Evolutionary conservation across 2,888 invertebrate genomes (phyloP).

Genomic region (Embidobia sp.): DNA sequence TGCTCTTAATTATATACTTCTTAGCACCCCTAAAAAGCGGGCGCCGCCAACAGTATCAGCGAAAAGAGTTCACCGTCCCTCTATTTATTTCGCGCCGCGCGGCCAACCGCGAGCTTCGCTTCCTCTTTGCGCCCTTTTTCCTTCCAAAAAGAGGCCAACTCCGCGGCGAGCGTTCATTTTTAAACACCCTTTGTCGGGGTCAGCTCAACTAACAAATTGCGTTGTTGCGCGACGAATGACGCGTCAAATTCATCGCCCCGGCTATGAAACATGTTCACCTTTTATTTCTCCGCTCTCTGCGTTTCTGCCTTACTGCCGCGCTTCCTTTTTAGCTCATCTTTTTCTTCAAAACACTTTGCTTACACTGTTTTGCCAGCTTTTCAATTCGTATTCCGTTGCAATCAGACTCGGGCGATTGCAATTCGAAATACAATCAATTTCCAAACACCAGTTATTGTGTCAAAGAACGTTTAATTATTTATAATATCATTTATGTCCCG

Average conservation of each 20-base stretch:
- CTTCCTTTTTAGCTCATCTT: too few relatives aligned
- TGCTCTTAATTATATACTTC: slow-evolving; percentile 55
- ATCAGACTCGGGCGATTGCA: too few relatives aligned
- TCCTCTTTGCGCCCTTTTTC: neutral
- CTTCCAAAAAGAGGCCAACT: slow-evolving; percentile 1
- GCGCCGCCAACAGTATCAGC: slow-evolving; percentile 23
- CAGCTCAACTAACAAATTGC: slow-evolving; percentile 14
- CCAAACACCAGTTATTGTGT: too few relatives aligned
- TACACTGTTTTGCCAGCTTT: too few relatives aligned
- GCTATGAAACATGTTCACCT: neutral
- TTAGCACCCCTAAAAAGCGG: slow-evolving; percentile 39
- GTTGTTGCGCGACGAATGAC: slow-evolving; percentile 7
- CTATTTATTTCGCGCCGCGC: slow-evolving; percentile 34
- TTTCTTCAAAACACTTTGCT: too few relatives aligned
- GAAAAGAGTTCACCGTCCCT: slow-evolving; percentile 25
- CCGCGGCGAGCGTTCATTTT: neutral
- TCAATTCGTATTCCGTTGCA: too few relatives aligned
- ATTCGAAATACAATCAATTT: too few relatives aligned
- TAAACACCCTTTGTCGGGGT: slow-evolving; percentile 7
- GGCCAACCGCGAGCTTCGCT: slow-evolving; percentile 20
- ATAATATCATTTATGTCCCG: too few relatives aligned
- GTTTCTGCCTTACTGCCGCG: too few relatives aligned
- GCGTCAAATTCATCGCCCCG: neutral
- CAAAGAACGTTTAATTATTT: too few relatives aligned
- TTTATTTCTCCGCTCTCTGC: too few relatives aligned